Base-by-base conservation (phyloP, 2,113 vertebrate species). In the Centropristis striata region DNA sequence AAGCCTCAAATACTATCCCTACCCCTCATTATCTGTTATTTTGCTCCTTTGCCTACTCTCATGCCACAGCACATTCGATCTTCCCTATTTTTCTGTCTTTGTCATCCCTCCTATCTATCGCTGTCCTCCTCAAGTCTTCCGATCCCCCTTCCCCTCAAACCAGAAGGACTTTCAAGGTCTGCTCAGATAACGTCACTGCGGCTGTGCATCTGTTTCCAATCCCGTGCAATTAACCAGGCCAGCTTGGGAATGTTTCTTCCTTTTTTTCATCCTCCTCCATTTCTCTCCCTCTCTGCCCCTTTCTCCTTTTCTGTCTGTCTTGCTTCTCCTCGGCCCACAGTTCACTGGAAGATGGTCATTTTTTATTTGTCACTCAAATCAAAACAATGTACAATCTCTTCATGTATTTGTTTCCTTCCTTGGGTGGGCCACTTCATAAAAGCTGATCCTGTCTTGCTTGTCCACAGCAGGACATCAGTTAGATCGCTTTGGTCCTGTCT, bases 171-270 rank as follows among this genome's bases (percentile, higher is more conserved):
- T 92, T 86, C 83, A 91, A 90, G 88, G 90, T 94, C 92, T 92
- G 37, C 80, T 91, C 80, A 87, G 84, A 94, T 93, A 92, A 94
- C 90, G 89, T 92, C 91, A 93, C 89, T 88, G 86, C 59, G 81
- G 76, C 86, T 75, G 50, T 82, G 88, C 94, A 95, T 94, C 93
- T 95, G 94, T 81, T 95, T 94, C 91, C 90, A 94, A 95, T 96
- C 88, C 81, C 1, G 8, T 70, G 88, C 91, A 95, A 94, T 95
- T 95, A 94, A 92, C 87, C 85, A 74, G 86, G 77, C 75, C 73
- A 80, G 85, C 86, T 88, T 82, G 88, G 91, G 93, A 93, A 93
- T 90, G 92, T 92, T 91, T 74, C 75, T 79, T 86, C 86, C 73
- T 85, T 87, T 85, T 87, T 85, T 86, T 85, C 66, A 80, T 89